phyloP scores from a whole-genome alignment of 2,113 vertebrate genomes.

The Alectura lathami region DNA sequence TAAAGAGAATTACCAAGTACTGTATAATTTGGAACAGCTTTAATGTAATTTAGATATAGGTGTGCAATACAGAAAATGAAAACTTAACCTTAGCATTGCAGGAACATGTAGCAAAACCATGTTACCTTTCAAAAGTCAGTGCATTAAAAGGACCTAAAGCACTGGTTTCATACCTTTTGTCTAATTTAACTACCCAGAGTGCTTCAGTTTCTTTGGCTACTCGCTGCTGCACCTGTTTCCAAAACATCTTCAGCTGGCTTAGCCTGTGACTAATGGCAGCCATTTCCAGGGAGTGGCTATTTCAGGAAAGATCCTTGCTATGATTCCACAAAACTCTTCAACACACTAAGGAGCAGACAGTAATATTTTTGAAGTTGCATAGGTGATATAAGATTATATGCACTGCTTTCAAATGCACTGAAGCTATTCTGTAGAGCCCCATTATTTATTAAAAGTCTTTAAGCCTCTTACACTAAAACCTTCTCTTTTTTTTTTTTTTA shows the following conservation, averaged over 20 bases:
- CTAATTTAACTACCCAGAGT: not conserved
- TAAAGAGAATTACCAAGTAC: not conserved
- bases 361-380: not conserved
- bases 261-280: slow-evolving; percentile 42
- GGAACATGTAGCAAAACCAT: too few species aligned
- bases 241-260: slow-evolving; percentile 44
- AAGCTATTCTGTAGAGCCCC: slow-evolving; percentile 3
- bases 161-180: not conserved
- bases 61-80: not conserved
- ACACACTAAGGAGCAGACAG: not conserved
- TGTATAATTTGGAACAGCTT: not conserved
- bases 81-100: rapidly evolving
- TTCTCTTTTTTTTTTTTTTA: slow-evolving; percentile 27
- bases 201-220: not conserved
- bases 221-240: slow-evolving; percentile 39
- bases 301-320: slow-evolving; percentile 46
- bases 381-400: not conserved
- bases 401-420: not conserved
- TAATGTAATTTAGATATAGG: not conserved
- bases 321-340: not conserved
- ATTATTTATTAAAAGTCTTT: not conserved
- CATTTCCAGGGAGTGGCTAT: slow-evolving; percentile 47
- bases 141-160: not conserved
- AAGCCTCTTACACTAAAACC: slow-evolving; percentile 45
- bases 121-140: not conserved